Base-by-base conservation (phyloP, 1,140 invertebrate species). In the Drosophila watanabei region DNA sequence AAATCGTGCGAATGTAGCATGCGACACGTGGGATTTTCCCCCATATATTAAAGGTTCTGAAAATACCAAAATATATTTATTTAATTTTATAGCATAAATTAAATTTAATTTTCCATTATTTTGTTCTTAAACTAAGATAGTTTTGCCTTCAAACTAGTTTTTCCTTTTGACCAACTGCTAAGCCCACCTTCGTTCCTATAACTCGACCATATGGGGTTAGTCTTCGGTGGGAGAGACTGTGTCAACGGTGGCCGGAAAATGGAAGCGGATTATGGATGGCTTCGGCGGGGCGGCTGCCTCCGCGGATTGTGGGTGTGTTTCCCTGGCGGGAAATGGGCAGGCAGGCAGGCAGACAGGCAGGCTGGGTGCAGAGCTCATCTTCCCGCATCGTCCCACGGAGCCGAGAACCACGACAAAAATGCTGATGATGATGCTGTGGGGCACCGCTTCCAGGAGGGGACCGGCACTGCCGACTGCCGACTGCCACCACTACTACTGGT, bases 291-390 rank as follows among this genome's bases (percentile, higher is more conserved):
- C 32, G 28, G 20, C 37, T 43, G 54, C 37, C 24, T 62, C 37
- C 5, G 24, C 28, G 14, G 18, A 30, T 49, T 54, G 80, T 62
- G 82, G 78, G 81, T 77, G 82, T 80, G 81, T 69, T 71, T 69
- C 24, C 46, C 24, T 32, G 24, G 62, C 63, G 66, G 82, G 57
- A 86, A 81, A 78, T 66, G 79, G 39, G 68, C 69, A 80, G 84
- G 73, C 68, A 83, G 80, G 86, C 49, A 32, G 43, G 54, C 60
- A 79, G 43, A 41, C 69, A 75, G 80, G 59, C 61, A 88, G 84
- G 46, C 39, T 8, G 18, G 32, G 33, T 62, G 57, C 58, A 28
- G 63, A 35, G 57, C 54, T 68, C 82, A 72, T 71, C 59, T 75
- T 73, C 70, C 56, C 59, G 46, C 64, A 43, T 41, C 35, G 48